Evolutionary conservation across 2,113 vertebrate genomes (phyloP).

Genomic region (Apeltes quadracus): DNA sequence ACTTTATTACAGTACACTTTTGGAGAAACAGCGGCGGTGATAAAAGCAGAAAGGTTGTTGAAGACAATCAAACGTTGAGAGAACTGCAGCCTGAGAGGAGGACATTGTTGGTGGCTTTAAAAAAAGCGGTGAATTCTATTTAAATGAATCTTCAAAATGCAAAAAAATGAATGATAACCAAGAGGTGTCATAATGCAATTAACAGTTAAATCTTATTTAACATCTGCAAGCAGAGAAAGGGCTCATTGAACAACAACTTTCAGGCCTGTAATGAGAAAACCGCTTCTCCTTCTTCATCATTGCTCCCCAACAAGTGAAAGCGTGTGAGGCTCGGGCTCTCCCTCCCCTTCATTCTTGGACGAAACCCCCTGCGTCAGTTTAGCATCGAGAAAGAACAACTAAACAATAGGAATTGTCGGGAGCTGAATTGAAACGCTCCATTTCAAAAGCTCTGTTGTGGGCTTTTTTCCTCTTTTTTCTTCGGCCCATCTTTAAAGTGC

Average conservation of each 20-base stretch:
- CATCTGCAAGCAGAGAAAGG: background rate
- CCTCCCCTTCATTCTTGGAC: conserved; percentile 17
- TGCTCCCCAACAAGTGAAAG: conserved; percentile 27
- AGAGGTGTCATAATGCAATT: background rate
- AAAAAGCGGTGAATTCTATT: background rate
- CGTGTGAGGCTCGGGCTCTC: background rate
- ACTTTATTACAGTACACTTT: background rate
- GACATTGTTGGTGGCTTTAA: background rate
- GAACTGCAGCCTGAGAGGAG: conserved; percentile 6
- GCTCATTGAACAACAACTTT: conserved; percentile 17
- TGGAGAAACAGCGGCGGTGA: background rate
- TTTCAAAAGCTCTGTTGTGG: conserved; percentile 40
- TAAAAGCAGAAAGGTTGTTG: background rate
- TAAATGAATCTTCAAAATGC: conserved; percentile 1
- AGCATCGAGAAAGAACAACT: conserved; percentile 38
- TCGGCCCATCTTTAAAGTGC: conserved; percentile 27
- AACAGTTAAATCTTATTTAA: background rate
- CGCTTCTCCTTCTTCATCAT: conserved; percentile 39
- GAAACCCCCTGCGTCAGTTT: conserved; percentile 49
- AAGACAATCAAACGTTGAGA: background rate
- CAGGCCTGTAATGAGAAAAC: conserved; percentile 29
- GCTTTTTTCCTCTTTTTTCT: conserved; percentile 32
- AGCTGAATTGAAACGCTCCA: conserved; percentile 41
- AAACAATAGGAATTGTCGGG: conserved; percentile 64
- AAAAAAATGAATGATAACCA: background rate